Evolutionary conservation across 1,140 invertebrate genomes (phyloP), one percentile per base, ranked within the genome.

Genomic region (Tenebrio molitor): DNA sequence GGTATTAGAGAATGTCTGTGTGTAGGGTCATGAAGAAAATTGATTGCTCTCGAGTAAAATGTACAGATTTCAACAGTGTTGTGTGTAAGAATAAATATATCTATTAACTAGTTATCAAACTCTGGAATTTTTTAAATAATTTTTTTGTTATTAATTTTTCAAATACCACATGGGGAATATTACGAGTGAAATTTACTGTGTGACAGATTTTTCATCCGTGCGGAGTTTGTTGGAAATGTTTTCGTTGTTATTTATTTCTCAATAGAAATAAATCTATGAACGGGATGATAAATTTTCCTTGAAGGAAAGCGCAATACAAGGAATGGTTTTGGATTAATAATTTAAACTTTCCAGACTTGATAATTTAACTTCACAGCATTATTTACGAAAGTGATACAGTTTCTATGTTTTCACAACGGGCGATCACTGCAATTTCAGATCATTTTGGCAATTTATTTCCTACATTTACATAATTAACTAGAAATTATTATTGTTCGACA

Each of bases 231-330:
- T 44, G 64, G 42, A 66, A 44, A 66, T 29, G 64, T 44, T 66
- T 66, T 39, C 62, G 36, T 65, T 66, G 64, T 66, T 66, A 66
- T 66, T 66, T 66, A 66, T 66, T 65, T 66, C 36, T 66, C 64
- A 66, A 66, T 66, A 66, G 64, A 66, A 66, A 66, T 66, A 66
- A 66, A 66, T 66, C 64, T 44, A 66, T 29, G 64, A 66, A 66
- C 64, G 17, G 64, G 36, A 66, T 66, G 64, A 66, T 66, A 66
- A 66, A 66, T 66, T 66, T 58, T 44, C 36, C 64, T 66, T 66
- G 36, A 44, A 66, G 42, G 64, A 29, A 66, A 66, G 64, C 64
- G 64, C 64, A 66, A 66, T 66, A 44, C 64, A 39, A 44, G 36
- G 63, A 42, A 66, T 66, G 63, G 64, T 42, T 44, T 44, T 23